Conservation (phyloP, 1,140 invertebrate genomes). For the Aphis craccivora region DNA sequence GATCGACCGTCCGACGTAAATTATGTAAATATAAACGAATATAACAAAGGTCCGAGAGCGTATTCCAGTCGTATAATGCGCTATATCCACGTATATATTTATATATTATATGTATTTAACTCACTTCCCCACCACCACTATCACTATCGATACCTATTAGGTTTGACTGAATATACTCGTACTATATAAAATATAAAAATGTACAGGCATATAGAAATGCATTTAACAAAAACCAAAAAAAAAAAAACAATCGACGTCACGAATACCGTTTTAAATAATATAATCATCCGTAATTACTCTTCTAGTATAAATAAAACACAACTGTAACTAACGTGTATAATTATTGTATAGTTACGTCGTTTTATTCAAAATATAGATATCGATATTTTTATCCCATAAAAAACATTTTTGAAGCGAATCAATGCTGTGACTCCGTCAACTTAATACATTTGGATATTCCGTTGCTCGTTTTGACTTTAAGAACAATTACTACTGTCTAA, state of each 20-base stretch:
- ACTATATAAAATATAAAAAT: background rate
- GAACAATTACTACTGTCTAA: background rate
- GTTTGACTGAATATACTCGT: background rate
- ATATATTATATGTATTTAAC: background rate
- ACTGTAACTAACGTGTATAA: background rate
- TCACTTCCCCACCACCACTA: background rate
- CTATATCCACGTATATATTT: background rate
- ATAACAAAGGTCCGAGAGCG: constrained; percentile 10
- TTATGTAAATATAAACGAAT: constrained; percentile 23
- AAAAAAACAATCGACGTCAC: background rate
- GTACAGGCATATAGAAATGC: background rate
- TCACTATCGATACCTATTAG: background rate
- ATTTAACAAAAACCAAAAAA: background rate
- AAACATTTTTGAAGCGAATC: background rate
- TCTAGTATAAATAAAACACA: background rate
- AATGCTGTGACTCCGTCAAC: background rate
- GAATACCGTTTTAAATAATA: background rate
- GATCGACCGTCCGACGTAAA: background rate
- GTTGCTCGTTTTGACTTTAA: background rate
- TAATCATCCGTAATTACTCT: background rate
- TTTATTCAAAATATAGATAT: background rate
- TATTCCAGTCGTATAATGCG: background rate
- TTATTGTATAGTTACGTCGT: background rate
- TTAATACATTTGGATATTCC: background rate
- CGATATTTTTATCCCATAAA: background rate